Base-by-base conservation (phyloP, 2,113 vertebrate species). In the Suricata suricatta region DNA sequence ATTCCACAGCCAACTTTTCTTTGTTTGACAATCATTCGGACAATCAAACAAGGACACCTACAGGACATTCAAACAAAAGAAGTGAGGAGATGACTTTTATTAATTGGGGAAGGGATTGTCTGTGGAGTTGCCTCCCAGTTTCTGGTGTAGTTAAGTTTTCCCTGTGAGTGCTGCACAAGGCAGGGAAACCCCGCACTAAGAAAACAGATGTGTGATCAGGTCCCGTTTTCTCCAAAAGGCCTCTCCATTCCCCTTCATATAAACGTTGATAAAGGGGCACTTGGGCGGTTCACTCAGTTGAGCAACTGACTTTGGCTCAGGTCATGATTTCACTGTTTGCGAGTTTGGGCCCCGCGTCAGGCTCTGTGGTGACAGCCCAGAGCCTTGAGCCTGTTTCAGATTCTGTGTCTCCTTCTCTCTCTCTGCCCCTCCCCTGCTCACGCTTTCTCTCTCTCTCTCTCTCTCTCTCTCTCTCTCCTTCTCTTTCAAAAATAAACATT, bases 11-110 rank as follows among this genome's bases (percentile, higher is more conserved):
- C 50, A 13, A 27, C 16, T 86, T 93, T 95, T 52, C 25, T 96
- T 90, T 64, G 63, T 95, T 94, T 96, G 86, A 47, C 76, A 96
- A 92, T 93, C n/a, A 80, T 91, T 88, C 63, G 74, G 41, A 41
- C 80, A 14, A 85, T 71, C 15, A 88, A 63, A 96, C 13, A 64
- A 91, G 27, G n/a, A 41, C 9, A 47, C 14, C 1, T 31, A 74
- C 3, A 83, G 47, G 54, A 83, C 3, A 68, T 8, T 87, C 33
- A 82, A 90, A 90, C 25, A 83, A 33, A 27, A 52, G 88, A 83
- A 35, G 12, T 23, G 23, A 83, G 27, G 29, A 60, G 38, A 35
- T 68, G 10, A 21, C 57, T 88, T 52, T 87, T 86, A 77, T 31
- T 74, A 47, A 60, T 10, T 3, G 3, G 27, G 33, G 44, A 1